These are phyloP conservation scores for Orchesella cincta DNA, from an alignment of 1,140 invertebrate species.

Conservation along the genomic window DNA sequence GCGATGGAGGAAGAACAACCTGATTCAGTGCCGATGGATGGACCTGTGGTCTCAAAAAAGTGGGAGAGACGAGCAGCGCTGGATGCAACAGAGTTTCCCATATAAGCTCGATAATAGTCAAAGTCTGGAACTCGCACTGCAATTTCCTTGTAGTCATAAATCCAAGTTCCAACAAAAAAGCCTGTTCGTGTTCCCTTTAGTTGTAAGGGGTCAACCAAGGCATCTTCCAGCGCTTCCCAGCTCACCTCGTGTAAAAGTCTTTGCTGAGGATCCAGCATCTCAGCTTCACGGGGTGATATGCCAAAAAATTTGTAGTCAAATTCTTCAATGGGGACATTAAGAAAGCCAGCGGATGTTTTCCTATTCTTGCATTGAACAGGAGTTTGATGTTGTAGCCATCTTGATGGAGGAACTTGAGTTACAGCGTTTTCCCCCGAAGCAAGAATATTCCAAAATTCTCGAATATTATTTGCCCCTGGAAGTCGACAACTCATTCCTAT, in stretches of 20 bases:
- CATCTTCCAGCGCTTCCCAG: conserved; percentile 49
- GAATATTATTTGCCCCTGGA: background rate
- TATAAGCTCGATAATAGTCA: conserved; percentile 4
- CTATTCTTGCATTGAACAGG: background rate
- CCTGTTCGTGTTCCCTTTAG: background rate
- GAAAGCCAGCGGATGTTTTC: conserved; percentile 27
- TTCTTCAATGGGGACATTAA: conserved; percentile 36
- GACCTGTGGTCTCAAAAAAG: background rate
- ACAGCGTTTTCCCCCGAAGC: background rate
- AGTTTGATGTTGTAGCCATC: background rate
- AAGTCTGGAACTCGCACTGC: background rate
- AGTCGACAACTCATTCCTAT: background rate
- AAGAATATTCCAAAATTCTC: background rate
- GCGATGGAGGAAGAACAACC: conserved; percentile 13
- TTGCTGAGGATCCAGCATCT: conserved; percentile 66
- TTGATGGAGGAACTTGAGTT: background rate
- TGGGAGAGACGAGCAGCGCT: conserved; percentile 8
- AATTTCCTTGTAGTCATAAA: conserved; percentile 19
- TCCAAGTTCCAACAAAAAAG: conserved; percentile 3
- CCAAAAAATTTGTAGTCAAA: conserved; percentile 63
- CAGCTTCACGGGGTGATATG: conserved; percentile 61
- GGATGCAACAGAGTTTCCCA: conserved; percentile 22
- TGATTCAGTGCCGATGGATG: background rate
- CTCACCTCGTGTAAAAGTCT: conserved; percentile 56
- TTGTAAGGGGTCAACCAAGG: conserved; percentile 2